These are phyloP conservation scores for Cyanoderma ruficeps DNA, from an alignment of 2,113 vertebrate species.

Conservation along the genomic window DNA sequence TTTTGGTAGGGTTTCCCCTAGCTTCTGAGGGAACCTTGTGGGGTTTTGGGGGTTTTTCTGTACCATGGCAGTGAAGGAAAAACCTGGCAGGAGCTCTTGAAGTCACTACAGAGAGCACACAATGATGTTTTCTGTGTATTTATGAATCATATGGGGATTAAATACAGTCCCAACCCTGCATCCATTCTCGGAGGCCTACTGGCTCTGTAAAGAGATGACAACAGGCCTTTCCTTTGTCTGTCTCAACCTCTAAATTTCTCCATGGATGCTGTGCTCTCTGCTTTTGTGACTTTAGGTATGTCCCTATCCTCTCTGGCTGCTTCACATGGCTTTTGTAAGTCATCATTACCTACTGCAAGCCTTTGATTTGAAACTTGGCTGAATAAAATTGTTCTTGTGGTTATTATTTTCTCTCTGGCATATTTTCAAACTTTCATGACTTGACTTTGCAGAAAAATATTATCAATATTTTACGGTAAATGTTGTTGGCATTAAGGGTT, in stretches of 20 bases:
- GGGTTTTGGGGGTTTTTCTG: neutral
- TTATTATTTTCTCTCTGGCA: neutral
- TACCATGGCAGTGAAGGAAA: neutral
- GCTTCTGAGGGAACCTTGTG: neutral
- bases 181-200: neutral
- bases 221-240: neutral
- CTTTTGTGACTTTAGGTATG: neutral
- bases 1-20: neutral
- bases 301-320: neutral
- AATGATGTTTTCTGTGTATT: neutral
- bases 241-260: neutral
- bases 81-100: neutral
- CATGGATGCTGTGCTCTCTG: neutral
- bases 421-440: neutral
- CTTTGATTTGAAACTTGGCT: neutral
- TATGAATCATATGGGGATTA: neutral
- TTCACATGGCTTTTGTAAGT: neutral
- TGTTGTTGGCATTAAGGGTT: neutral
- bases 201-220: neutral
- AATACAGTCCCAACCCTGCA: neutral
- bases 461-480: neutral
- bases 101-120: neutral
- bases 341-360: neutral
- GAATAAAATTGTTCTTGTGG: neutral
- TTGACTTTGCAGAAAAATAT: neutral